Conservation (phyloP, 2,888 invertebrate genomes). For the Griposia aprilina region DNA sequence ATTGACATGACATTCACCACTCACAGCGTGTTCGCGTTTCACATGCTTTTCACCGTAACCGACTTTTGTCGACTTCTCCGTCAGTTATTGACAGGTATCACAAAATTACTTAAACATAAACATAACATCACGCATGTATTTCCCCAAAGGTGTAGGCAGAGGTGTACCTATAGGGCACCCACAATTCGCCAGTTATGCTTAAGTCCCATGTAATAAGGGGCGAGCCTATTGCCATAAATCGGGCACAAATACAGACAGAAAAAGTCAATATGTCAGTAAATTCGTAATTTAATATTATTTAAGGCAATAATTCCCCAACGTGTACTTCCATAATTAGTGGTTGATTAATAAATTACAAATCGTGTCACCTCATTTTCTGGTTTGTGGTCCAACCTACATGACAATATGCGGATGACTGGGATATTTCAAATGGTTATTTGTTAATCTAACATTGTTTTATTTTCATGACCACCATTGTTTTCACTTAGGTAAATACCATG, state of each 20-base stretch:
- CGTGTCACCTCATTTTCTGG: conserved; percentile 24
- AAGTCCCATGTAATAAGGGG: no score
- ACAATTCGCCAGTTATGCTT: no score
- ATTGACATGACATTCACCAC: not conserved
- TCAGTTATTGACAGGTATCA: not conserved
- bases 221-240: no score
- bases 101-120: not conserved
- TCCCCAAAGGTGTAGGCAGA: no score
- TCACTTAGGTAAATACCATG: not conserved
- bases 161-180: no score
- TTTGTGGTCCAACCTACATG: conserved; percentile 40
- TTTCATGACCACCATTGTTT: not conserved
- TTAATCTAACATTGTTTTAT: not conserved
- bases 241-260: no score
- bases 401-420: not conserved
- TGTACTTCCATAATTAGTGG: conserved; percentile 50
- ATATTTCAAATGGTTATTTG: conserved; percentile 20
- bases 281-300: not conserved
- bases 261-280: not conserved
- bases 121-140: no score
- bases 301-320: not conserved
- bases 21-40: not conserved
- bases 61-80: no score
- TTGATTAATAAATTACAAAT: conserved; percentile 52
- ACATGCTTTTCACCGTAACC: not conserved